Evolutionary conservation across 2,888 invertebrate genomes (phyloP).

Genomic region (Lamellibrachia satsuma): DNA sequence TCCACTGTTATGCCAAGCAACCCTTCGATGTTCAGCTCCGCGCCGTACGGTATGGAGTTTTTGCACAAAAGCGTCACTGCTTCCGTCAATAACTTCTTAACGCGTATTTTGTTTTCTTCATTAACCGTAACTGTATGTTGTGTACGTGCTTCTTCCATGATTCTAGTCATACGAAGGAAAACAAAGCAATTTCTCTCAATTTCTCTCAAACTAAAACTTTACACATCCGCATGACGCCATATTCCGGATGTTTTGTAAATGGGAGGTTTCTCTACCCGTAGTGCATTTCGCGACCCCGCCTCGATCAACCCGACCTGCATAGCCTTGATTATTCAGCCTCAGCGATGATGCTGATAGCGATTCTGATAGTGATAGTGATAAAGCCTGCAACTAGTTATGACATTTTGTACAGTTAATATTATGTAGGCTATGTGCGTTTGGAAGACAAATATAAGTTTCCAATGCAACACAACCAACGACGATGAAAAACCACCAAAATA

Average conservation of each 20-base stretch:
- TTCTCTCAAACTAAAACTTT: background rate
- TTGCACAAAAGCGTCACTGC: background rate
- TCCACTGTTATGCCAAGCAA: background rate
- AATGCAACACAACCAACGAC: too few species aligned
- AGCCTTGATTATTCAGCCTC: background rate
- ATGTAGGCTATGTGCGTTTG: too few species aligned
- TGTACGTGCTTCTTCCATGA: background rate
- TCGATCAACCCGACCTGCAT: background rate
- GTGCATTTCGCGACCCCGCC: background rate
- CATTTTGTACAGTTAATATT: too few species aligned
- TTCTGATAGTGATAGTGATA: too few species aligned
- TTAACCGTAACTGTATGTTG: background rate
- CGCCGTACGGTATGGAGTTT: background rate
- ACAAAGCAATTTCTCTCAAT: background rate
- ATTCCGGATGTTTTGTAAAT: slow-evolving; percentile 8
- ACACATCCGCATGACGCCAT: background rate
- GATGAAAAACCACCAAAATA: too few species aligned
- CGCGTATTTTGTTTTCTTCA: background rate
- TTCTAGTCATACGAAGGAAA: background rate
- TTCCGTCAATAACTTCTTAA: slow-evolving; percentile 9
- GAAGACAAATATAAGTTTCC: too few species aligned
- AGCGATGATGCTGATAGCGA: background rate
- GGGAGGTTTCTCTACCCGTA: background rate
- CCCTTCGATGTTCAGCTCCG: background rate
- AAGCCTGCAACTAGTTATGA: too few species aligned